Base-by-base conservation (phyloP, 2,797 vertebrate genomes). In the Phyllotis vaccarum region DNA sequence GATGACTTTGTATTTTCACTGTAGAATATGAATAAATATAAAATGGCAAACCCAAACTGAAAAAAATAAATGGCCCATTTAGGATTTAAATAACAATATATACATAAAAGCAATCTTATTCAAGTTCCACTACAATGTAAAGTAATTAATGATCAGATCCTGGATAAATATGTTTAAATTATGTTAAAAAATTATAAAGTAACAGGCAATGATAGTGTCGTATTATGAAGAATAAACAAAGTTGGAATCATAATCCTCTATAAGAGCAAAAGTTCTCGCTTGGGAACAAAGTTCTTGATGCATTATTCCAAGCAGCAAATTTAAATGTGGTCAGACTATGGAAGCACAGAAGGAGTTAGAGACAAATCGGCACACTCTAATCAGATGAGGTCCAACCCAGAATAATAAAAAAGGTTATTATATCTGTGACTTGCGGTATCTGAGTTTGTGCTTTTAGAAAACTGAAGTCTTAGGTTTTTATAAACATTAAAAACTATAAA, bases 271-370 rank as follows among this genome's bases (percentile, higher is more conserved):
- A 64, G 13, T 54, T 1, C 62, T 11, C 11, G 43, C 64, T 81
- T 62, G 43, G 9, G 46, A 82, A 24, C 86, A 91, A 95, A 80
- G 2, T 81, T 86, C 49, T 86, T 95, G 81, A 85, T 87, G 89
- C 43, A 37, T n/a, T 70, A n/a, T n/a, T 6, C 24, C 27, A 62
- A 62, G 11, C 60, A 62, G 11, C 60, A 62, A 17, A 29, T 43
- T 74, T 21, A 74, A 74, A 74, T 74, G 10, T 43, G 22, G 1
- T 74, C 40, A 40, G 21, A 5, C 21, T 49, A 11, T 46, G 14
- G 74, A 96, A 94, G 86, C 24, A 34, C 72, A 91, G 49, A 82
- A 93, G 29, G 74, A 78, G 49, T 96, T 79, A 88, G 64, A 96
- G 94, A 40, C 80, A 93, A 94, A 68, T 2, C 13, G 49, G 95